phyloP scores from a whole-genome alignment of 2,113 vertebrate genomes.

The Platysteira castanea region DNA sequence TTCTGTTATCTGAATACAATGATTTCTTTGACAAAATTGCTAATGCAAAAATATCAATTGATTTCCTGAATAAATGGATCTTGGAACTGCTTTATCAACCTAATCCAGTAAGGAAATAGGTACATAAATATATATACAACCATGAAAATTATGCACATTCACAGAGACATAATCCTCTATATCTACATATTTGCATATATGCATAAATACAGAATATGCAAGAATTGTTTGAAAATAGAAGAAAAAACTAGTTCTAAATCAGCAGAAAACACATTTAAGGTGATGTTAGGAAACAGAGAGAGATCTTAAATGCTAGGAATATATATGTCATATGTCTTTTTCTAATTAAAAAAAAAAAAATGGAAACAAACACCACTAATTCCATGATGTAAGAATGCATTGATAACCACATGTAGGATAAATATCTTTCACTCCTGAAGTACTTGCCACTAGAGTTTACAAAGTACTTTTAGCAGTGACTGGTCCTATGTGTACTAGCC shows the following conservation, averaged over 20 bases:
- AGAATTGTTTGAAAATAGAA: not conserved
- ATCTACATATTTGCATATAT: not conserved
- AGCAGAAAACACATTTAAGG: not conserved
- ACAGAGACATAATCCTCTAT: not conserved
- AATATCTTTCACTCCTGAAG: not conserved
- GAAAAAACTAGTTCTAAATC: not conserved
- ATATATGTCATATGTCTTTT: not conserved
- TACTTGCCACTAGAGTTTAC: not conserved
- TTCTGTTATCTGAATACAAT: not conserved
- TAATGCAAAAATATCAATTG: not conserved
- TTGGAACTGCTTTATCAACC: not conserved
- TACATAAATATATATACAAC: not conserved
- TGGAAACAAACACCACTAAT: not conserved
- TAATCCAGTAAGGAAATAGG: not conserved
- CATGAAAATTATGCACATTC: not conserved
- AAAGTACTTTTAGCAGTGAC: not conserved
- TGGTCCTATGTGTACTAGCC: constrained; percentile 24
- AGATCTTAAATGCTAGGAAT: not conserved
- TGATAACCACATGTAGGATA: not conserved
- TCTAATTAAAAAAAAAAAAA: not conserved
- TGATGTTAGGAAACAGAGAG: not conserved
- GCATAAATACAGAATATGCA: not conserved
- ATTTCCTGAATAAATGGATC: not conserved
- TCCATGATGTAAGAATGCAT: not conserved
- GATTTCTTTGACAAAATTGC: not conserved